Evolutionary conservation across 2,797 vertebrate genomes (phyloP).

Genomic region (Glyptemys insculpta): DNA sequence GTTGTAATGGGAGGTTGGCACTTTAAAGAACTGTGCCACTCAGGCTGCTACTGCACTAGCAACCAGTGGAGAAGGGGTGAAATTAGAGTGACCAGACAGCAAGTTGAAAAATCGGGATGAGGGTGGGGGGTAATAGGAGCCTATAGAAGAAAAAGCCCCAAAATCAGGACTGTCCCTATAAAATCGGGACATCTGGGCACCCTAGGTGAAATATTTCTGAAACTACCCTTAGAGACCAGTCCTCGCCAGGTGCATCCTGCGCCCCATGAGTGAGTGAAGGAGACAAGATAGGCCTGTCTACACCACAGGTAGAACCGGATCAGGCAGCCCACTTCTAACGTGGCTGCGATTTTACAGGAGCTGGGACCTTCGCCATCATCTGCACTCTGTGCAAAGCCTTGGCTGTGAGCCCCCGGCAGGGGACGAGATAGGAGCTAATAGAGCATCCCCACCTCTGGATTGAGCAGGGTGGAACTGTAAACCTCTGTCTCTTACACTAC

Average conservation of each 20-base stretch:
- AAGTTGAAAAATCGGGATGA: too few species aligned
- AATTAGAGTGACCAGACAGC: neutral
- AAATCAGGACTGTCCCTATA: too few species aligned
- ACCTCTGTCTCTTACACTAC: neutral
- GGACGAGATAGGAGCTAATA: neutral
- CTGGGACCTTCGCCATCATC: constrained; percentile 5
- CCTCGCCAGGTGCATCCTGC: neutral
- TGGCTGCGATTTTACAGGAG: neutral
- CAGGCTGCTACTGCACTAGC: rapidly evolving
- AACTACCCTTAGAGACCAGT: neutral
- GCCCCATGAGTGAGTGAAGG: neutral
- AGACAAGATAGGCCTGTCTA: rapidly evolving
- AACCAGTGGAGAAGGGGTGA: neutral
- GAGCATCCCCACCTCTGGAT: neutral
- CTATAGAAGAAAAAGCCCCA: too few species aligned
- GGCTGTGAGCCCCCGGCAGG: neutral
- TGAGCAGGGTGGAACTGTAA: neutral
- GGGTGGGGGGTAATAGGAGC: too few species aligned
- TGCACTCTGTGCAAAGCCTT: neutral
- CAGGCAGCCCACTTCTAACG: neutral
- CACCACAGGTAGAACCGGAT: neutral
- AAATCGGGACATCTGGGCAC: too few species aligned
- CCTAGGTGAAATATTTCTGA: neutral
- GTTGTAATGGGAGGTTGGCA: neutral
- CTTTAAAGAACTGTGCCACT: neutral